These are phyloP conservation scores for Zophobas morio DNA, from an alignment of 1,140 invertebrate species.

Conservation along the genomic window DNA sequence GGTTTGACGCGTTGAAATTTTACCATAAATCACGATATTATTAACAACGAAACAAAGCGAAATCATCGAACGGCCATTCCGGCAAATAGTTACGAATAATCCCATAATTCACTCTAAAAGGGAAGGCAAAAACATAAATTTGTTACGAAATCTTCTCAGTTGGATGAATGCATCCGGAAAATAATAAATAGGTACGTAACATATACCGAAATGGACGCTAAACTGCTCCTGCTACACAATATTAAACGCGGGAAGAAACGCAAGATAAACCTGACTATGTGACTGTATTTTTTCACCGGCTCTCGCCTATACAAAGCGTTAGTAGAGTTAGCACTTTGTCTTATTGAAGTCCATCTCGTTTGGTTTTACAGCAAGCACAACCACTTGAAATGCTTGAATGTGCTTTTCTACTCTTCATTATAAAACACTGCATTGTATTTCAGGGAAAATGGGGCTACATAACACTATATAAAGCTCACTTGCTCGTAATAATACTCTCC, in stretches of 20 bases:
- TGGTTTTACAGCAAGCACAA: slow-evolving; percentile 56
- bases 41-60: slow-evolving; percentile 46
- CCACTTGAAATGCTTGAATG: slow-evolving; percentile 60
- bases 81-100: slow-evolving; percentile 45
- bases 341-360: slow-evolving; percentile 62
- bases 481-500: slow-evolving; percentile 46
- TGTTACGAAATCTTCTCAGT: slow-evolving; percentile 41
- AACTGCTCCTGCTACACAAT: not conserved
- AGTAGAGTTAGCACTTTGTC: slow-evolving; percentile 61
- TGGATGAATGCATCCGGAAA: slow-evolving; percentile 45
- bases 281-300: slow-evolving; percentile 30
- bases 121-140: slow-evolving; percentile 46
- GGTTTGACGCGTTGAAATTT: slow-evolving; percentile 3
- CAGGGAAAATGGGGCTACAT: slow-evolving; percentile 59
- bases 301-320: slow-evolving; percentile 52
- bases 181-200: slow-evolving; percentile 37
- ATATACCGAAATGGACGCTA: not conserved
- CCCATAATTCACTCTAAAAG: slow-evolving; percentile 37
- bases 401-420: slow-evolving; percentile 63
- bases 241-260: slow-evolving; percentile 13
- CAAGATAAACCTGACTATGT: slow-evolving; percentile 29
- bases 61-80: slow-evolving; percentile 48
- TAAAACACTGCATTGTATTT: slow-evolving; percentile 59
- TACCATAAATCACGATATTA: slow-evolving; percentile 29
- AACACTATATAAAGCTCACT: slow-evolving; percentile 57